Evolutionary conservation across 30 jellyfish, hydroid and myxozoan genomes (phyloP), one percentile per base, ranked within the genome.

Genomic region (Pseudorhiza aurosa): DNA sequence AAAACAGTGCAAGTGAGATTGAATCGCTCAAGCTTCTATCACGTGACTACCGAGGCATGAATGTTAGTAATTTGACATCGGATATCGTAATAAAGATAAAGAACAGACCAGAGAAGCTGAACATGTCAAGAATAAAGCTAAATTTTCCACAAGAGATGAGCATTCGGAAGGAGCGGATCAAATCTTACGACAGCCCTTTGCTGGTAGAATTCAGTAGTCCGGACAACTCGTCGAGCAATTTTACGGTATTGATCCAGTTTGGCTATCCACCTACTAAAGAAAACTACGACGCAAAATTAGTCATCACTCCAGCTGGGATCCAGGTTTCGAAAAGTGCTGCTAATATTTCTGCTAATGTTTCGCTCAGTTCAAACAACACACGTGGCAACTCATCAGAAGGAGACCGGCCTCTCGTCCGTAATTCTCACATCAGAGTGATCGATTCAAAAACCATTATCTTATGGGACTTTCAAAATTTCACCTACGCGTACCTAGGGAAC

Each of bases 181-280:
- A 74, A 42, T 33, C 77, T 9, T 17, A 19, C 11, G 86, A 85
- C 26, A 43, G 53, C 14, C 96, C 96, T 4, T 49, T 85, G 53
- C 69, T 85, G 19, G 81, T 63, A 3, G 85, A 82, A 45, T 85
- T 85, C 57, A 81, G 43, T 19, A 58, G 86, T 21, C 81, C 80
- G 27, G 88, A 72, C 32, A 55, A 58, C 62, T 79, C 75, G 30
- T 30, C 64, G 4, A 57, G 64, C 50, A 65, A 75, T 63, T 42
- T 77, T 15, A 91, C 98, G 5, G 71, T 63, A 1, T 79, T 81
- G 15, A 70, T 85, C 58, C 96, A 85, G 49, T 78, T 27, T 77
- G 98, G 98, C 17, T 37, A 47, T 25, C 87, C 95, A 2, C 93
- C 98, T 0, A 65, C 98, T 0, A 0, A 2, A 17, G 37, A 24